Evolutionary conservation across 2,797 vertebrate species (phyloP), one percentile per base, ranked within the genome.

Genomic region (Lindbergichthys nudifrons): DNA sequence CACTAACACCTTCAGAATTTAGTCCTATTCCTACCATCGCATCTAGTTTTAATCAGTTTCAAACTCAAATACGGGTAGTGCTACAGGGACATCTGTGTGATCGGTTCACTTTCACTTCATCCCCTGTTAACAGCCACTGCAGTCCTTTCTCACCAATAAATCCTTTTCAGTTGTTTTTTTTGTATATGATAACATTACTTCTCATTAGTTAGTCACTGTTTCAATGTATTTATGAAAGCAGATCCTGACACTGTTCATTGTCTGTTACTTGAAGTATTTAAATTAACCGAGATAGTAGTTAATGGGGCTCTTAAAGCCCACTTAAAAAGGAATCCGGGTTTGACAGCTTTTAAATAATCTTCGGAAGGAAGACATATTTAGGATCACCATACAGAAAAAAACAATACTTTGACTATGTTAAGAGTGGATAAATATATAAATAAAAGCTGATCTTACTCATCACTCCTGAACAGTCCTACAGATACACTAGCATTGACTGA

Each of bases 381-480:
- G 7, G 16, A 10, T 21, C n/a, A 45, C 51, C 16, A 18, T 41
- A 3, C 65, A 15, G 53, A 30, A 1, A 64, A 12, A 48, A 36
- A 36, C n/a, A 3, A 52, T 4, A 62, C 10, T 45, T 60, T 60
- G 62, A 1, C 43, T 16, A 11, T 4, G 12, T 16, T 19, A 50
- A 19, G 68, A 46, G 13, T 41, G 30, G 64, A 30, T 21, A 62
- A 30, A 56, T 2, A 16, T 51, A 5, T 52, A 41, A 43, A 32
- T 50, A 57, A 50, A 68, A 60, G 12, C 2, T 52, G 4, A 57
- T 46, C 45, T 72, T 65, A 56, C n/a, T 47, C n/a, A 65, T 48
- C 30, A 16, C n/a, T 54, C 43, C 26, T 19, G 12, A 56, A 63
- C 51, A 52, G 36, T n/a, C 48, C 46, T 75, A 51, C 51, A 58